Evolutionary conservation across 2,888 invertebrate species (phyloP).

Genomic region (Rhogogaster chlorosoma): DNA sequence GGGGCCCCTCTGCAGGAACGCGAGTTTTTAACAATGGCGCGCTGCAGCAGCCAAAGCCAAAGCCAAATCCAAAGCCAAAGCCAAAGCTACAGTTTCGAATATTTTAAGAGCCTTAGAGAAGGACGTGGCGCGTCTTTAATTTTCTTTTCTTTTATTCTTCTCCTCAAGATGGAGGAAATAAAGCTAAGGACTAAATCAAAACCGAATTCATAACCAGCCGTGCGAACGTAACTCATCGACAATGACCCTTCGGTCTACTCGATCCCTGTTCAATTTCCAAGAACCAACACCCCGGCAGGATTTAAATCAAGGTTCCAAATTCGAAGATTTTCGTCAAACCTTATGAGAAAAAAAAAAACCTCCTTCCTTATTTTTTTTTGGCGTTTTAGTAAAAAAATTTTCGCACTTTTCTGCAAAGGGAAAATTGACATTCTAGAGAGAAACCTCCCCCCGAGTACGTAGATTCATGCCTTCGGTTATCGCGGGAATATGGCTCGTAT

Average conservation of each 20-base stretch:
- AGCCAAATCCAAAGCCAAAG: not conserved
- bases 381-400: too few relatives aligned
- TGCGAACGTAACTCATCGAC: constrained; percentile 67
- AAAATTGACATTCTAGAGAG: too few relatives aligned
- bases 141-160: constrained; percentile 67
- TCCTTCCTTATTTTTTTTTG: too few relatives aligned
- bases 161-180: constrained; percentile 37
- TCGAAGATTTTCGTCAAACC: too few relatives aligned
- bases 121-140: constrained; percentile 64
- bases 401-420: too few relatives aligned
- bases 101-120: constrained; percentile 64
- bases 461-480: not conserved
- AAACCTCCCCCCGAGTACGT: too few relatives aligned
- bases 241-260: constrained; percentile 55
- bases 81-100: constrained; percentile 58
- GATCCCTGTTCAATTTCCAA: not conserved
- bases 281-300: too few relatives aligned
- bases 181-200: constrained; percentile 61
- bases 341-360: too few relatives aligned
- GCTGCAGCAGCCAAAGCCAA: not conserved
- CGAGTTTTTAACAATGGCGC: constrained; percentile 30
- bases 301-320: too few relatives aligned
- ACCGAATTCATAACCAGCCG: constrained; percentile 66
- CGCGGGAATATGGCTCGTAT: not conserved
- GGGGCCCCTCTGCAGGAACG: constrained; percentile 34